These are phyloP conservation scores for Andrena hattorfiana DNA, from an alignment of 2,888 invertebrate genomes.

Conservation along the genomic window DNA sequence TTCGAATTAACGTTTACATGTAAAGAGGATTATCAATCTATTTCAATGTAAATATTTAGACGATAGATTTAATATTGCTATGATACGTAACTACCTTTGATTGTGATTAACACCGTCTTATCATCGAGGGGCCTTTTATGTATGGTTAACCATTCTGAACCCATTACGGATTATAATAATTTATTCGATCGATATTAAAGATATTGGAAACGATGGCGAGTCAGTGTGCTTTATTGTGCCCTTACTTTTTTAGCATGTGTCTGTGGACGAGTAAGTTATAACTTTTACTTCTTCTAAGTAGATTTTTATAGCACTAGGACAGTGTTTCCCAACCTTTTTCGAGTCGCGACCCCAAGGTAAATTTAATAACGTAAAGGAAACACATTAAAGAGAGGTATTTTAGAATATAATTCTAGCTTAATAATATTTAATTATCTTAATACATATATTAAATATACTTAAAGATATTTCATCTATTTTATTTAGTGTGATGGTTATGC, in stretches of 20 bases:
- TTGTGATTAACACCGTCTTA: slow-evolving; percentile 68
- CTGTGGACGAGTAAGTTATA: background rate
- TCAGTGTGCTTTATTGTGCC: background rate
- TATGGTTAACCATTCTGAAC: slow-evolving; percentile 74
- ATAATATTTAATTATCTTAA: too few species aligned
- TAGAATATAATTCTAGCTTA: too few species aligned
- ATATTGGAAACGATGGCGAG: slow-evolving; percentile 7
- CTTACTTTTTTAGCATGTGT: background rate
- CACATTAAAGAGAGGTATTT: too few species aligned
- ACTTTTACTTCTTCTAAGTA: background rate
- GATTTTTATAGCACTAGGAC: too few species aligned
- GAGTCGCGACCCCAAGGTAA: too few species aligned
- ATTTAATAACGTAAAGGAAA: too few species aligned
- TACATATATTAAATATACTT: too few species aligned
- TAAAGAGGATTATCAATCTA: slow-evolving; percentile 44
- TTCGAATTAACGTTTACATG: slow-evolving; percentile 69
- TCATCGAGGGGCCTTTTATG: slow-evolving; percentile 79
- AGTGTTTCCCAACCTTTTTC: too few species aligned
- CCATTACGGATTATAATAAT: slow-evolving; percentile 68
- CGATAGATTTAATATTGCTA: slow-evolving; percentile 73
- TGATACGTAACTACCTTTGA: slow-evolving; percentile 62
- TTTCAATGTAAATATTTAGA: slow-evolving; percentile 73
- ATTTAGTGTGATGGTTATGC: too few species aligned
- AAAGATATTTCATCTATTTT: too few species aligned
- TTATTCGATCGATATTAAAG: slow-evolving; percentile 51